Evolutionary conservation across 2,797 vertebrate species (phyloP), one percentile per base, ranked within the genome.

Genomic region (Aplochiton taeniatus): DNA sequence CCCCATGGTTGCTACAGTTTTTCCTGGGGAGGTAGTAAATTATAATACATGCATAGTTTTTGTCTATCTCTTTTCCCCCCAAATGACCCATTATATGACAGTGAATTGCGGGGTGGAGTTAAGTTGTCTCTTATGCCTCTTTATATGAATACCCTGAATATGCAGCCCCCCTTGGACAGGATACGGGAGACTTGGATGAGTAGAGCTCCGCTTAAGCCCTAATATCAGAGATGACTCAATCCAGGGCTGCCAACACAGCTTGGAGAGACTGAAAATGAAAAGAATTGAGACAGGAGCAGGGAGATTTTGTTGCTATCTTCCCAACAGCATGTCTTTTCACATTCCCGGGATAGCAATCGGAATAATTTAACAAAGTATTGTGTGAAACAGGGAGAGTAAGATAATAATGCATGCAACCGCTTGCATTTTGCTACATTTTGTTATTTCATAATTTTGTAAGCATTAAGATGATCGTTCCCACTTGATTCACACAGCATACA

Each of bases 81-180:
- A 79, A 89, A 87, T 84, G 87, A 82, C 88, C 86, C 87, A 88
- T 92, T 90, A 87, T 83, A 89, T 90, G 89, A 89, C 86, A 86
- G 85, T 81, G 88, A 85, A 89, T 86, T 80, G 85, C 81, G 76
- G 86, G 78, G 79, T 78, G 86, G 76, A 78, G 74, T 87, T 81
- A 76, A 88, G 73, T 74, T 80, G 87, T 86, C 86, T 90, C 88
- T 52, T 58, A 82, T 74, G 88, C 63, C 87, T 88, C 87, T 83
- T 89, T 85, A 86, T 62, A 68, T 82, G 83, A 84, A 81, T 82
- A 81, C 79, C 88, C 83, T 77, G 69, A 72, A 70, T 73, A 43
- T 73, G 13, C 19, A 55, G 16, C 17, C 13, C 31, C 55, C 55
- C 55, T 7, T 48, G 31, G 78, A 87, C 85, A 83, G 85, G 86